Conservation (phyloP, 2,888 invertebrate genomes). For the Diabrotica balteata region DNA sequence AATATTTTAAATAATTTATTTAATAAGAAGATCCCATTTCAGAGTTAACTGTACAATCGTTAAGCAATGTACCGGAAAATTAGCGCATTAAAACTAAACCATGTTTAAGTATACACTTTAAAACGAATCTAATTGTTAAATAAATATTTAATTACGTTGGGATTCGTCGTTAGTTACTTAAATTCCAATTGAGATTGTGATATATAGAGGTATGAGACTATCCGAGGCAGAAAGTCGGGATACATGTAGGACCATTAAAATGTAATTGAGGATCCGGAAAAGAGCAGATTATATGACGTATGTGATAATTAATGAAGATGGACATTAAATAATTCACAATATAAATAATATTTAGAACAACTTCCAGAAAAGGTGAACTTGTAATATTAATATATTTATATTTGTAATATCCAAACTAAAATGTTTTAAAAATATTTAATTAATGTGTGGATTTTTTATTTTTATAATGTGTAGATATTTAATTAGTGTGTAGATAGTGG, state of each 20-base stretch:
- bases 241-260: constrained; percentile 11
- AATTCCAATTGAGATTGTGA: constrained; percentile 11
- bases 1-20: too few species aligned
- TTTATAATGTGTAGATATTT: too few species aligned
- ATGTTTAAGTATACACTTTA: constrained; percentile 29
- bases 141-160: constrained; percentile 28
- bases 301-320: too few species aligned
- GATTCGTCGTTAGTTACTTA: constrained; percentile 18
- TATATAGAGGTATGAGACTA: constrained; percentile 1
- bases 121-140: constrained; percentile 30
- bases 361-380: too few species aligned
- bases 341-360: too few species aligned
- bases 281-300: neutral
- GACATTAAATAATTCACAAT: constrained; percentile 16
- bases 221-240: neutral
- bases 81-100: constrained; percentile 29
- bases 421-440: too few species aligned
- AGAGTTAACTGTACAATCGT: neutral
- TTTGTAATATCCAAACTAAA: too few species aligned
- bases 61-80: constrained; percentile 32
- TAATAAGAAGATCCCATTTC: too few species aligned
- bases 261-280: constrained; percentile 2
- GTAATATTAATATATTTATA: too few species aligned
- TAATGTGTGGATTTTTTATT: too few species aligned
- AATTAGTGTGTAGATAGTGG: too few species aligned